Evolutionary conservation across 2,113 vertebrate species (phyloP).

Genomic region (Sylvilagus bachmani): DNA sequence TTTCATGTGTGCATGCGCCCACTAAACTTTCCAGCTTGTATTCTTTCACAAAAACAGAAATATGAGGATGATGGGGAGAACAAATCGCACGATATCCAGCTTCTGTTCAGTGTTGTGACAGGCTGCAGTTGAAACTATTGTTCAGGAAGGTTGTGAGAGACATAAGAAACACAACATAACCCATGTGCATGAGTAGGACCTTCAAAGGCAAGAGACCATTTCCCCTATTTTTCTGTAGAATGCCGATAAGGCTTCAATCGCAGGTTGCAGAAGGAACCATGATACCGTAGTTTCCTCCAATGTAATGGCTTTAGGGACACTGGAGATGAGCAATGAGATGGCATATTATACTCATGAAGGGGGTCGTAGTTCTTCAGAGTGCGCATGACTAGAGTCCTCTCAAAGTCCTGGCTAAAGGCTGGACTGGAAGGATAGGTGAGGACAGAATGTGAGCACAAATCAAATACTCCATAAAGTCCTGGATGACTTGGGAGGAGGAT

Average conservation of each 20-base stretch:
- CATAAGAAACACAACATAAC: background rate
- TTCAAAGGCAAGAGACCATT: background rate
- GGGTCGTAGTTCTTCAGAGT: background rate
- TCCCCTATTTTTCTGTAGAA: slow-evolving; percentile 19
- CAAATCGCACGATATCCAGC: background rate
- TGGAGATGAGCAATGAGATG: background rate
- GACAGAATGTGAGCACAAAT: background rate
- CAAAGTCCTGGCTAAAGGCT: background rate
- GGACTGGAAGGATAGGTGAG: slow-evolving; percentile 4
- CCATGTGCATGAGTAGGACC: background rate
- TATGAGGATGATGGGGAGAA: background rate
- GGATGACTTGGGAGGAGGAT: background rate
- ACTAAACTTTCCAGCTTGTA: background rate
- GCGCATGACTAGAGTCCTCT: background rate
- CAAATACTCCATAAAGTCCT: background rate
- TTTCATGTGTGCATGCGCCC: background rate
- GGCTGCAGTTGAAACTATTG: slow-evolving; percentile 32
- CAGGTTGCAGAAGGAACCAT: background rate
- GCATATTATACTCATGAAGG: background rate
- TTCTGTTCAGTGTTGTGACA: background rate
- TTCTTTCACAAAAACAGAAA: slow-evolving; percentile 38
- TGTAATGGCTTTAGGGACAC: background rate
- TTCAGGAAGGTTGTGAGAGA: slow-evolving; percentile 14
- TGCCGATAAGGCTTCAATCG: background rate
- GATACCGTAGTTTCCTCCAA: background rate